Base-by-base conservation (phyloP, 2,888 invertebrate species). In the Julus scandinavius region DNA sequence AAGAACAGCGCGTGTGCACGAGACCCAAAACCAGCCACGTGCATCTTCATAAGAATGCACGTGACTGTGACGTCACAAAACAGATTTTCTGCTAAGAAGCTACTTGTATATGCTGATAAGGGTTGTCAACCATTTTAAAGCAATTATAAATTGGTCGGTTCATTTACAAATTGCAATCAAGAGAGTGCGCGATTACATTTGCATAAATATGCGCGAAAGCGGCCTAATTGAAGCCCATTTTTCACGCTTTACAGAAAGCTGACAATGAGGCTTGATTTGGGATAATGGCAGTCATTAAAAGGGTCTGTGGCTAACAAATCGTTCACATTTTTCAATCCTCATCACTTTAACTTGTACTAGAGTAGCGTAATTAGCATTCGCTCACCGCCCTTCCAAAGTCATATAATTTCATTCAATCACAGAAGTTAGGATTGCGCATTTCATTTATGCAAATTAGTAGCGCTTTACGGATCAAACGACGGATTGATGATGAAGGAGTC, bases 91-190 rank as follows among this genome's bases (percentile, higher is more conserved):
- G 45, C 45, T 45, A 45, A 45, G 45, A 45, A 45, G 45, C 45
- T 7, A 45, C 45, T 45, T 45, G 29, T 29, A 29, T 29, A 29
- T 29, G 29, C 0, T 29, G 29, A 29, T 29, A 29, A 29, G 29
- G 45, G 45, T 45, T 45, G 45, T 45, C 45, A 45, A 7, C 45
- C 45, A 45, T 45, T 45, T 45, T 45, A 45, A 54, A 54, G 54
- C 54, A 54, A 54, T 54, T 54, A 54, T 54, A 54, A 54, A 54
- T 54, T 17, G 54, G 11, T 15, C 13, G 54, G 54, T 54, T 54
- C 54, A 54, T 54, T 54, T 54, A 54, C 54, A 54, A 54, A 54
- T 54, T 54, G 54, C 54, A 54, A 54, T 54, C 54, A 54, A 54
- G 54, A 17, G 54, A 54, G 17, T 54, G 54, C 54, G 13, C 54